Evolutionary conservation across 2,797 vertebrate genomes (phyloP).

Genomic region (Pseudochirops cupreus): DNA sequence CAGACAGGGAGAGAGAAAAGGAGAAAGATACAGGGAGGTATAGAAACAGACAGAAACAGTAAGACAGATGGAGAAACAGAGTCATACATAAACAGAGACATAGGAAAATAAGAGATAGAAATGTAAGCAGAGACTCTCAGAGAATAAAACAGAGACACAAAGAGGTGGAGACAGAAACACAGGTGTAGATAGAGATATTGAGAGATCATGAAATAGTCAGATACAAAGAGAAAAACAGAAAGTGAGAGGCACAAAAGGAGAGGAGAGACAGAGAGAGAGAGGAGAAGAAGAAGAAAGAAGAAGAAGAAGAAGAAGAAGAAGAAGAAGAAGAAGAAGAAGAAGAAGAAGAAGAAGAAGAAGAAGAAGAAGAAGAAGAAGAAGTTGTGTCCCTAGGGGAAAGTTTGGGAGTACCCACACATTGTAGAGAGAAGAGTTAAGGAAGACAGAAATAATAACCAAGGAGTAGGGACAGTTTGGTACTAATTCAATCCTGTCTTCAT

Average conservation of each 20-base stretch:
- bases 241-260: background rate
- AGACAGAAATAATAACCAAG: background rate
- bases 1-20: background rate
- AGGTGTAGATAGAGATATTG: background rate
- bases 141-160: background rate
- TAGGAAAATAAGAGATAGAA: background rate
- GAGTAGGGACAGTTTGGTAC: background rate
- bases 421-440: background rate
- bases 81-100: background rate
- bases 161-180: background rate
- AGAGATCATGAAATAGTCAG: background rate
- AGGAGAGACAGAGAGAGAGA: background rate
- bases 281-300: no score
- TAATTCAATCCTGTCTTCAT: conserved; percentile 23
- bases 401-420: background rate
- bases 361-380: background rate
- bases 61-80: background rate
- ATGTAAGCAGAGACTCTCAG: background rate
- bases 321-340: no score
- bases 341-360: no score
- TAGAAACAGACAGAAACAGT: background rate
- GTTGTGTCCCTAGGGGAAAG: background rate
- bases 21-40: background rate
- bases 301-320: no score
- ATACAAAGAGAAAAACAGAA: conserved; percentile 9